Conservation (phyloP, 2,797 vertebrate genomes). For the Melanotaenia trifasciata region DNA sequence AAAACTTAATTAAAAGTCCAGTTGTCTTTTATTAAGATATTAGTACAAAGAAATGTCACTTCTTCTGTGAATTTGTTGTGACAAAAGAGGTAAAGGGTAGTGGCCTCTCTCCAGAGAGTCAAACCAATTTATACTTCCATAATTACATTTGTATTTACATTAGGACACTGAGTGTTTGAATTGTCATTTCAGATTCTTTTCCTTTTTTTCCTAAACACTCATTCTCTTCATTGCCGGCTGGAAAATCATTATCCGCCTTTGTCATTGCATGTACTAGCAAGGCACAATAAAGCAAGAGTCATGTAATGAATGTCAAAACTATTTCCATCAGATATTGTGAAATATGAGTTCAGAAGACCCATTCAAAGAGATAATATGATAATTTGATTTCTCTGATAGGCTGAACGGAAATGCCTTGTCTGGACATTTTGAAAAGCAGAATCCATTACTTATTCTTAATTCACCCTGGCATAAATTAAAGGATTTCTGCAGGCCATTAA, state of each 20-base stretch:
- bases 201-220: conserved; percentile 34
- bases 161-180: conserved; percentile 67
- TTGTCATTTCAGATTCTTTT: conserved; percentile 71
- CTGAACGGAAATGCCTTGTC: conserved; percentile 85
- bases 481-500: conserved; percentile 87
- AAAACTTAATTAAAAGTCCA: conserved; percentile 6
- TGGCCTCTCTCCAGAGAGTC: conserved; percentile 65
- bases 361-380: conserved; percentile 87
- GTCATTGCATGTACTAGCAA: conserved; percentile 79
- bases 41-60: conserved; percentile 22
- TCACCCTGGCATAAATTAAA: conserved; percentile 88
- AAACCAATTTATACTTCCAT: conserved; percentile 75
- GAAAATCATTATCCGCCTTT: conserved; percentile 80
- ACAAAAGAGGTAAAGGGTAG: conserved; percentile 44
- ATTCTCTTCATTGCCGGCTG: conserved; percentile 62
- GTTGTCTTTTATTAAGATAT: conserved; percentile 1
- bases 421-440: conserved; percentile 86
- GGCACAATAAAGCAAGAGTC: conserved; percentile 83
- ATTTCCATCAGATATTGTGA: conserved; percentile 83
- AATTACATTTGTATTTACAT: conserved; percentile 82
- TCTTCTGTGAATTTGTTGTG: conserved; percentile 37
- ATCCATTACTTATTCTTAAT: conserved; percentile 89
- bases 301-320: conserved; percentile 86
- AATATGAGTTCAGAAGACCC: conserved; percentile 83
- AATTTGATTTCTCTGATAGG: conserved; percentile 87